Conservation (phyloP, 2,888 invertebrate genomes). For the Thalpophila matura region DNA sequence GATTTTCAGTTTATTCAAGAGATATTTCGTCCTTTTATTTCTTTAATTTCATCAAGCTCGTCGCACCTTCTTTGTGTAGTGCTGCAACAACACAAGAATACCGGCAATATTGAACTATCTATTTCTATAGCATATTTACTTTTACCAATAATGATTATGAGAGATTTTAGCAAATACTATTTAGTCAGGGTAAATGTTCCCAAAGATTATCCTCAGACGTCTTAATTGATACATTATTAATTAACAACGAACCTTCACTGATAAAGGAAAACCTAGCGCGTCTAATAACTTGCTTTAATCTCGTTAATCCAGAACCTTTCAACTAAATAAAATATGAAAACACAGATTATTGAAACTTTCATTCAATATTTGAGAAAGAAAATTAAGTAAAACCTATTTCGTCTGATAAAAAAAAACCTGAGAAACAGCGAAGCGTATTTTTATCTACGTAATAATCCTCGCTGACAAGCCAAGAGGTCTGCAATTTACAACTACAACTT, state of each 20-base stretch:
- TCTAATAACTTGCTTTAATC: slow-evolving; percentile 10
- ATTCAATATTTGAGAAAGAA: slow-evolving; percentile 28
- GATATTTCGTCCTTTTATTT: too few relatives aligned
- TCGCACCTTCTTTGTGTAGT: too few relatives aligned
- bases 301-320: slow-evolving; percentile 15
- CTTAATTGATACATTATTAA: slow-evolving; percentile 3
- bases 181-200: background rate
- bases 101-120: too few relatives aligned
- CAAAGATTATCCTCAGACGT: background rate
- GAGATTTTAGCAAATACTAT: background rate
- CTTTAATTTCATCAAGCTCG: too few relatives aligned
- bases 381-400: slow-evolving; percentile 36
- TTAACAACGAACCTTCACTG: slow-evolving; percentile 10
- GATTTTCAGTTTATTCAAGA: too few relatives aligned
- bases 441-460: slow-evolving; percentile 38
- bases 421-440: slow-evolving; percentile 22
- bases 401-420: slow-evolving; percentile 13
- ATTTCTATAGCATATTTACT: background rate
- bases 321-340: slow-evolving; percentile 27
- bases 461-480: slow-evolving; percentile 42
- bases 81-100: background rate
- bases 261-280: slow-evolving; percentile 5
- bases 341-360: slow-evolving; percentile 37
- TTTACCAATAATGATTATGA: background rate
- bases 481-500: slow-evolving; percentile 54